phyloP scores from a whole-genome alignment of 2,888 invertebrate species.

The Phengaris alcon region DNA sequence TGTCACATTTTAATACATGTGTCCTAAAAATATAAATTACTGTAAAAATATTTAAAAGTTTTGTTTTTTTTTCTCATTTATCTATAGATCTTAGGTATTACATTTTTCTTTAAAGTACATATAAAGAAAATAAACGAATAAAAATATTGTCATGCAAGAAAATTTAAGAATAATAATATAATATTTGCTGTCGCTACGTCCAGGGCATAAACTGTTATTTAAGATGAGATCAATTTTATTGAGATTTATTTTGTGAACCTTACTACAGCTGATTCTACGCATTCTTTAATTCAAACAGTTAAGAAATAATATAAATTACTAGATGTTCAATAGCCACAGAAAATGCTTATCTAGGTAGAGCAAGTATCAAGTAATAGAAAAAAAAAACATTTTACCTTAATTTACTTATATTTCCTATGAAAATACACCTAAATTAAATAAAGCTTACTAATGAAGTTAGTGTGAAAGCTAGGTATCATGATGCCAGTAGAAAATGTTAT shows the following conservation, averaged over 20 bases:
- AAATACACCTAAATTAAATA: background rate
- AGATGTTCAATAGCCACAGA: too few species aligned
- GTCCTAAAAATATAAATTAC: too few species aligned
- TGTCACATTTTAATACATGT: too few species aligned
- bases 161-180: background rate
- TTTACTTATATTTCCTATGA: background rate
- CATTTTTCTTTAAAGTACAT: too few species aligned
- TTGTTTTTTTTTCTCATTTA: too few species aligned
- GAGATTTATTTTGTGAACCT: constrained; percentile 73
- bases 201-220: constrained; percentile 67
- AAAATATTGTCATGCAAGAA: background rate
- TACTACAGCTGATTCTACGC: constrained; percentile 50
- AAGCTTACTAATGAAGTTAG: background rate
- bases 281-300: background rate
- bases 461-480: constrained; percentile 11
- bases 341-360: too few species aligned
- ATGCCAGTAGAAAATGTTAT: constrained; percentile 3
- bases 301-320: too few species aligned
- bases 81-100: too few species aligned
- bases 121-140: too few species aligned
- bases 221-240: constrained; percentile 75
- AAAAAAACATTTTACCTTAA: too few species aligned
- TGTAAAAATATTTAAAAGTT: too few species aligned
- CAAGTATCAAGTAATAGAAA: too few species aligned
- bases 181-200: constrained; percentile 53